These are phyloP conservation scores for Drosophila varians DNA, from an alignment of 1,140 invertebrate genomes.

Conservation along the genomic window DNA sequence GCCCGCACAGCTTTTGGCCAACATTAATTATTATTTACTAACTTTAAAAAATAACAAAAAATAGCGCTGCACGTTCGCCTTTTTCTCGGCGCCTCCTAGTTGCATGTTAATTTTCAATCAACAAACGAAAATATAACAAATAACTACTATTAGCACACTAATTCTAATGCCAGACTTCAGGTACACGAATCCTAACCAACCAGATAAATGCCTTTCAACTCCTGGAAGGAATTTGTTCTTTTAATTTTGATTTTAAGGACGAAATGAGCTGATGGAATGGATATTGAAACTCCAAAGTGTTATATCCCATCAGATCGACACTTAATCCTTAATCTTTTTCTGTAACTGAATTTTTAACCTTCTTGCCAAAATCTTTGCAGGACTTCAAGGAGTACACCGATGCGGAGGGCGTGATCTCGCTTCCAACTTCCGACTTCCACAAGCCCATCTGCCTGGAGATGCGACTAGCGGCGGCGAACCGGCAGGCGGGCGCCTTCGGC, in stretches of 20 bases:
- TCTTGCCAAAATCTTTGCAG: slow-evolving; percentile 84
- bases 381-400: slow-evolving; percentile 95
- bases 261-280: background rate
- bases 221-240: background rate
- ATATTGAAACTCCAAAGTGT: too few species aligned
- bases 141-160: slow-evolving; percentile 13
- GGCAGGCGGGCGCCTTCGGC: slow-evolving; percentile 66
- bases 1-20: slow-evolving; percentile 17
- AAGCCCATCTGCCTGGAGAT: slow-evolving; percentile 92
- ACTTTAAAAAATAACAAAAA: slow-evolving; percentile 7
- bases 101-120: slow-evolving; percentile 39
- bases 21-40: slow-evolving; percentile 1
- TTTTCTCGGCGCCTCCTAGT: slow-evolving; percentile 59
- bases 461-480: slow-evolving; percentile 77
- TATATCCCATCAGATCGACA: background rate
- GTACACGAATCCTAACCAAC: slow-evolving; percentile 25
- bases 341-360: background rate
- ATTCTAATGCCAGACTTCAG: slow-evolving; percentile 25
- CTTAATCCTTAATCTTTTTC: background rate
- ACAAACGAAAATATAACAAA: slow-evolving; percentile 10
- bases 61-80: slow-evolving; percentile 67
- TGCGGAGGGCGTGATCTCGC: slow-evolving; percentile 92
- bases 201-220: slow-evolving; percentile 8
- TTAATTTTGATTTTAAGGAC: background rate
- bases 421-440: slow-evolving; percentile 90